Conservation (phyloP, 1,140 invertebrate genomes). For the Papilio polyxenes region DNA sequence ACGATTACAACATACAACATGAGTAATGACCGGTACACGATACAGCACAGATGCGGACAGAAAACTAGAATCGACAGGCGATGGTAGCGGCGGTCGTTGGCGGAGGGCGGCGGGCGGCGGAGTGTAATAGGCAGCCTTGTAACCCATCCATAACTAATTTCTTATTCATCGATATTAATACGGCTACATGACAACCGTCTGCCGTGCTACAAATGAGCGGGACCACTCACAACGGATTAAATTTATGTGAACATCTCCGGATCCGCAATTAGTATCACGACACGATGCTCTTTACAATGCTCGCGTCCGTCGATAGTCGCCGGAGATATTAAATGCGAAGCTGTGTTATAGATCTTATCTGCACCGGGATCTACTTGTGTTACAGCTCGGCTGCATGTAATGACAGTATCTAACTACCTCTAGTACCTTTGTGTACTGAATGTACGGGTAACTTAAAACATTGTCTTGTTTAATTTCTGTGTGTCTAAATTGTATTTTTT, state of each 20-base stretch:
- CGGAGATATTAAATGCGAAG: conserved; percentile 31
- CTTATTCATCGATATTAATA: conserved; percentile 80
- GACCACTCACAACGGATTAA: conserved; percentile 70
- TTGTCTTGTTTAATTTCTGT: not conserved
- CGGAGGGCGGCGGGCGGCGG: conserved; percentile 46
- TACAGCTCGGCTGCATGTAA: not conserved
- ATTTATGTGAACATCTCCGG: conserved; percentile 72
- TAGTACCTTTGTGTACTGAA: not conserved
- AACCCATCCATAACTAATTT: conserved; percentile 78
- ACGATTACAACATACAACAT: conserved; percentile 44
- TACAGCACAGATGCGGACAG: conserved; percentile 37
- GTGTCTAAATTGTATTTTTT: not conserved
- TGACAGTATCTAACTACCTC: conserved; percentile 14
- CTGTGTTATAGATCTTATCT: conserved; percentile 30
- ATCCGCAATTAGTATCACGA: conserved; percentile 73
- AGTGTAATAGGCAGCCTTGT: conserved; percentile 73
- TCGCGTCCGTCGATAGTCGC: conserved; percentile 41
- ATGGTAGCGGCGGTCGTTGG: conserved; percentile 60
- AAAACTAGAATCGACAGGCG: conserved; percentile 58
- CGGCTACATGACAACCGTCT: conserved; percentile 74
- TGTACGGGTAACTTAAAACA: not conserved
- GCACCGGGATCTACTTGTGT: not conserved
- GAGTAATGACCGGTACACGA: conserved; percentile 49
- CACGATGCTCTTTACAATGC: conserved; percentile 48
- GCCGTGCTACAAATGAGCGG: conserved; percentile 72